A percentile compares a stretch with the other conserved stretches of the same genome.
Evolutionary conservation across 1,140 invertebrate genomes (phyloP).

Genomic region (Callitettix versicolor): DNA sequence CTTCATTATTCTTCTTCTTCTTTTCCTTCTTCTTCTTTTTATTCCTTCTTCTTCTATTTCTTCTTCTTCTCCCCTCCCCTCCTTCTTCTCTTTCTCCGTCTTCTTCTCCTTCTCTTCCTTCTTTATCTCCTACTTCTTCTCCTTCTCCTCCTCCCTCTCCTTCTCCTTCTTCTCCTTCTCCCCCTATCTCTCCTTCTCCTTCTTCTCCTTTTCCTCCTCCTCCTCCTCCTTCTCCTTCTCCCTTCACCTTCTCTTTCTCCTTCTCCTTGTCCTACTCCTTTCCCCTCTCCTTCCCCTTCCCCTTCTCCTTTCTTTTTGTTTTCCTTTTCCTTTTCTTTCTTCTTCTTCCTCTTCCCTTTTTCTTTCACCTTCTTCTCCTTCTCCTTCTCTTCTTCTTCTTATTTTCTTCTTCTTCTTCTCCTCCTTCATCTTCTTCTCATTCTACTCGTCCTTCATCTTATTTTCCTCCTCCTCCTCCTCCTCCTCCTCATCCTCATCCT

Average conservation of each 20-base stretch:
- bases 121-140: neutral
- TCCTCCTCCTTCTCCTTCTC: neutral
- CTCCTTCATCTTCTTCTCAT: too few species aligned
- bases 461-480: neutral
- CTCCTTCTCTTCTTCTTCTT: too few species aligned
- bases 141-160: neutral
- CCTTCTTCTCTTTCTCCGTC: too few species aligned
- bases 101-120: too few species aligned
- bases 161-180: neutral
- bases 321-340: neutral
- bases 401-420: neutral
- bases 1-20: too few species aligned
- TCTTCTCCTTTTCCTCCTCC: neutral
- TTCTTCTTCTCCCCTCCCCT: neutral
- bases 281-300: neutral
- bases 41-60: too few species aligned
- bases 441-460: neutral
- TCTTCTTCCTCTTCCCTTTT: neutral
- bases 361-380: neutral
- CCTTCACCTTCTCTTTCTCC: too few species aligned
- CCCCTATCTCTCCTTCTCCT: too few species aligned
- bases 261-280: neutral
- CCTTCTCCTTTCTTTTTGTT: too few species aligned
- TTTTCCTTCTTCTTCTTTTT: neutral
- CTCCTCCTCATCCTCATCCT: too few species aligned